Percentiles rank a stretch among this genome's conserved stretches.
Evolutionary conservation across 2,888 invertebrate genomes (phyloP).

Genomic region (Hedya salicella): DNA sequence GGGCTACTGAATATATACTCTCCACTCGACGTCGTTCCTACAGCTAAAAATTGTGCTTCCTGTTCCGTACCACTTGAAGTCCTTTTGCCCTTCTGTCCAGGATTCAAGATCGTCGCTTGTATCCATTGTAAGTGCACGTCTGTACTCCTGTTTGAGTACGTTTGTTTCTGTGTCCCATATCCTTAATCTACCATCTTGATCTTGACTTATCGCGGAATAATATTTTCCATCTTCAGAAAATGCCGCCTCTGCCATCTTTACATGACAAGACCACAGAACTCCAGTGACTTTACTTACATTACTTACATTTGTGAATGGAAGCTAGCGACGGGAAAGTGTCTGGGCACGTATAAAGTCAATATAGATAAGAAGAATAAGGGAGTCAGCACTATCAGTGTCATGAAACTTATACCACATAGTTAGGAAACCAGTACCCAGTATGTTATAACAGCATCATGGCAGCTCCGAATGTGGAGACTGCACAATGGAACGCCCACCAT

Average conservation of each 20-base stretch:
- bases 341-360: slow-evolving; percentile 76
- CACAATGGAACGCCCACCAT: slow-evolving; percentile 59
- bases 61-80: slow-evolving; percentile 62
- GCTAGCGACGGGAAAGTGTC: slow-evolving; percentile 74
- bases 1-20: slow-evolving; percentile 88
- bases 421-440: slow-evolving; percentile 68
- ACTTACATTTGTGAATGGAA: slow-evolving; percentile 85
- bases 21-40: slow-evolving; percentile 91
- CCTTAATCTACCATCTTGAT: slow-evolving; percentile 93
- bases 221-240: slow-evolving; percentile 92
- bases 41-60: slow-evolving; percentile 84
- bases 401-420: slow-evolving; percentile 65
- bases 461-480: slow-evolving; percentile 73
- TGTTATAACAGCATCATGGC: slow-evolving; percentile 75
- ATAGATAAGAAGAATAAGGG: slow-evolving; percentile 88
- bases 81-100: slow-evolving; percentile 57
- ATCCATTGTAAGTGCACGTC: slow-evolving; percentile 94
- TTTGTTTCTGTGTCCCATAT: slow-evolving; percentile 95
- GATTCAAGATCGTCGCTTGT: slow-evolving; percentile 69
- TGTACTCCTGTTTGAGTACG: slow-evolving; percentile 92
- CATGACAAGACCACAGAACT: slow-evolving; percentile 33
- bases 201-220: slow-evolving; percentile 89
- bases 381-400: slow-evolving; percentile 82
- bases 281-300: too few relatives aligned
- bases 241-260: slow-evolving; percentile 83